Evolutionary conservation across 2,113 vertebrate genomes (phyloP).

Genomic region (Murina feae): DNA sequence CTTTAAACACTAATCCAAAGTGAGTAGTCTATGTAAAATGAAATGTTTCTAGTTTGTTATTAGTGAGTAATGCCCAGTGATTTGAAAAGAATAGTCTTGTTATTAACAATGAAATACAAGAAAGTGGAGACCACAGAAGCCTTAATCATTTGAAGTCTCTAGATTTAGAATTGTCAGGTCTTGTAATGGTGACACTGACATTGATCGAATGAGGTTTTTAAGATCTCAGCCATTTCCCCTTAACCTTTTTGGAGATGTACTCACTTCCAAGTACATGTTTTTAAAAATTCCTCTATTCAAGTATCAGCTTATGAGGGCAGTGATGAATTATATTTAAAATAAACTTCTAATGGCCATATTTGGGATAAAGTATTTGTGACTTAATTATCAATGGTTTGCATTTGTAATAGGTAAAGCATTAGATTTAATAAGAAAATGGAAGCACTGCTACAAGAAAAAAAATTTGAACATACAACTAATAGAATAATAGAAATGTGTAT

Average conservation of each 20-base stretch:
- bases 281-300: not conserved
- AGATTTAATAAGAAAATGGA: not conserved
- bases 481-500: not conserved
- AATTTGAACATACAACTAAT: not conserved
- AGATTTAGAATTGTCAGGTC: not conserved
- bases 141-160: not conserved
- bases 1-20: not conserved
- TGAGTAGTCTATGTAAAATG: not conserved
- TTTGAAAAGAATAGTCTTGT: not conserved
- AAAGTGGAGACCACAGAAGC: not conserved
- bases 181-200: not conserved
- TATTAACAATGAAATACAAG: not conserved
- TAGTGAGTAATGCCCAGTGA: not conserved
- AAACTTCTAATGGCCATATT: not conserved
- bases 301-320: not conserved
- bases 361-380: not conserved
- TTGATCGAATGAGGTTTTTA: not conserved
- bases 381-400: not conserved
- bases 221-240: not conserved
- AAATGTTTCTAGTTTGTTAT: not conserved
- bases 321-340: constrained; percentile 21
- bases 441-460: not conserved
- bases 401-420: not conserved
- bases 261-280: not conserved
- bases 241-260: not conserved